phyloP scores from a whole-genome alignment of 2,797 vertebrate genomes.

The Dicrostonyx torquatus region DNA sequence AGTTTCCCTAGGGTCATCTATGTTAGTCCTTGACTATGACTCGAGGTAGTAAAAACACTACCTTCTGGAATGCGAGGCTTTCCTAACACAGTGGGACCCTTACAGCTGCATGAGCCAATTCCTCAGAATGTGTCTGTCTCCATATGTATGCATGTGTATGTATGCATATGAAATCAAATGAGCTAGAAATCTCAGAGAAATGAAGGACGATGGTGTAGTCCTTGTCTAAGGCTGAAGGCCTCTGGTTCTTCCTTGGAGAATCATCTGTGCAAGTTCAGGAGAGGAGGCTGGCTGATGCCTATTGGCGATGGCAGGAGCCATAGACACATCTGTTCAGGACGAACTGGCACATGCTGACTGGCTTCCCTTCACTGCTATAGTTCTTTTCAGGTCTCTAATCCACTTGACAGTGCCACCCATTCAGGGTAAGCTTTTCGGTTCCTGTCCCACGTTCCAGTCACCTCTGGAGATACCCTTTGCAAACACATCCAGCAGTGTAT shows the following conservation, averaged over 20 bases:
- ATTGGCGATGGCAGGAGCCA: rapidly evolving
- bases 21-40: not conserved
- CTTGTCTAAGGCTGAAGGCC: not conserved
- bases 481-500: not conserved
- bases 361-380: not conserved
- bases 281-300: not conserved
- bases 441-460: not conserved
- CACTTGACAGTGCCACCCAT: not conserved
- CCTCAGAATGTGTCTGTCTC: not conserved
- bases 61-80: not conserved
- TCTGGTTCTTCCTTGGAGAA: not conserved
- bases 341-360: not conserved
- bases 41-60: not conserved
- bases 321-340: not conserved
- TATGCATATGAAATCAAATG: not conserved
- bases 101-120: not conserved
- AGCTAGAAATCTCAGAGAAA: not conserved
- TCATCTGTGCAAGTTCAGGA: not conserved
- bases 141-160: not conserved
- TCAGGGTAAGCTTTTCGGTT: not conserved
- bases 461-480: not conserved
- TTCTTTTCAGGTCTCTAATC: not conserved
- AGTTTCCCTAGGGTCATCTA: not conserved
- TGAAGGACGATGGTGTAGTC: not conserved
- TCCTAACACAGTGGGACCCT: not conserved